Percentiles rank a stretch among this genome's conserved stretches.
Evolutionary conservation across 37 sponge, comb jelly and placozoan species (phyloP).

Genomic region (Haliclona indistincta): DNA sequence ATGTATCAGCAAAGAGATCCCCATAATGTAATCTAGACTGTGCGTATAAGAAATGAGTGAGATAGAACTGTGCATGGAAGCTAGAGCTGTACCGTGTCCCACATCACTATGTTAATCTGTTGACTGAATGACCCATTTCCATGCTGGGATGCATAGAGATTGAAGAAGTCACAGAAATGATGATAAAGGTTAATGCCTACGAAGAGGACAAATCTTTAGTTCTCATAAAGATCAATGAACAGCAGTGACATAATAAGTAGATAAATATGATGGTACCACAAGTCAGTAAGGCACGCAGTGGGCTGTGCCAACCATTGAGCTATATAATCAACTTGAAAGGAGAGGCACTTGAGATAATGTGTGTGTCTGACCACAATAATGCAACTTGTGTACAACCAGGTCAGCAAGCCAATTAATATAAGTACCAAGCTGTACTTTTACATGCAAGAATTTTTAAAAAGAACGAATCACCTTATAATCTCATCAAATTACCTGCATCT

Average conservation of each 20-base stretch:
- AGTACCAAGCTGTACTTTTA: no score
- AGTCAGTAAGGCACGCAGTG: neutral
- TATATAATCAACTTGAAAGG: no score
- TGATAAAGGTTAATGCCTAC: conserved; percentile 88
- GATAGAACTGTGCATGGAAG: neutral
- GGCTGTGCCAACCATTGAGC: no score
- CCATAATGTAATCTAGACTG: conserved; percentile 13
- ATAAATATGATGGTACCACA: neutral
- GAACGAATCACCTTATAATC: no score
- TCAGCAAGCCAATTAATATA: no score
- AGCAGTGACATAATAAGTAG: neutral
- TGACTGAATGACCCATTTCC: conserved; percentile 83
- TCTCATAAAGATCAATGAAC: neutral
- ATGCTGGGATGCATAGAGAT: conserved; percentile 92
- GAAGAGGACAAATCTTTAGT: neutral
- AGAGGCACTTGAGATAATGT: no score
- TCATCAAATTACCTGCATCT: conserved; percentile 77
- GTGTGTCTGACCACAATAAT: no score
- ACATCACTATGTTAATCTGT: conserved; percentile 76
- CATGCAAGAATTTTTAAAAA: neutral
- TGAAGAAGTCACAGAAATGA: conserved; percentile 94
- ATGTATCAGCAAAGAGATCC: conserved; percentile 76
- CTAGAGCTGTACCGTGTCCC: conserved; percentile 96
- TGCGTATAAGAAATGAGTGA: neutral
- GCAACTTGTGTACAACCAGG: no score